phyloP scores from a whole-genome alignment of 2,797 vertebrate genomes.

The Poecile montanus region DNA sequence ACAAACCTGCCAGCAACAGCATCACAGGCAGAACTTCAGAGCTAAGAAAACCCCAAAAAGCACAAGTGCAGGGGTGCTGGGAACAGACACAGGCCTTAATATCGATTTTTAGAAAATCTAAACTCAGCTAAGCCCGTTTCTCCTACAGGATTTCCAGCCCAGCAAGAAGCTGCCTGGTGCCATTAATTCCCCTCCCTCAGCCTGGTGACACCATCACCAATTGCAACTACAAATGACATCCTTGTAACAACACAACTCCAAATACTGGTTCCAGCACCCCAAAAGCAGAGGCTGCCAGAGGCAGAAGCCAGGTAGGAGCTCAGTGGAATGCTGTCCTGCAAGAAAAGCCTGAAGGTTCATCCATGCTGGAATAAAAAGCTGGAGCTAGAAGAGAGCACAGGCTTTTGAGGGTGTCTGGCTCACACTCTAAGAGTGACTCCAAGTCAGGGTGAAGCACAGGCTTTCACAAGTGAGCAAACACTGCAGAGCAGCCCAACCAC shows the following conservation, averaged over 20 bases:
- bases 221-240: not conserved
- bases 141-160: not conserved
- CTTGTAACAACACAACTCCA: not conserved
- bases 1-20: not conserved
- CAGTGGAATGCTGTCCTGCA: not conserved
- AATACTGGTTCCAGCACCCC: not conserved
- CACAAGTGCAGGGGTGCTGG: not conserved
- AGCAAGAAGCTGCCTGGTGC: not conserved
- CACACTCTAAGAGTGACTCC: not conserved
- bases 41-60: not conserved
- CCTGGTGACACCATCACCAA: not conserved
- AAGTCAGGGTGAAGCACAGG: not conserved
- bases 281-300: not conserved
- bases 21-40: not conserved
- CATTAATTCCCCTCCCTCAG: not conserved
- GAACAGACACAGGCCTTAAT: not conserved
- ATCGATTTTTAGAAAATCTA: not conserved
- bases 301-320: not conserved
- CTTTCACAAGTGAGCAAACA: not conserved
- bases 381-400: not conserved
- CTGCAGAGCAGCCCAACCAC: not conserved
- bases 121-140: not conserved
- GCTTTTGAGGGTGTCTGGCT: not conserved
- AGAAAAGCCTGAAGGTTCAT: not conserved
- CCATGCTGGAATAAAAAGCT: not conserved